phyloP scores from a whole-genome alignment of 37 sponge, comb jelly and placozoan species.

The Oscarella lobularis region DNA sequence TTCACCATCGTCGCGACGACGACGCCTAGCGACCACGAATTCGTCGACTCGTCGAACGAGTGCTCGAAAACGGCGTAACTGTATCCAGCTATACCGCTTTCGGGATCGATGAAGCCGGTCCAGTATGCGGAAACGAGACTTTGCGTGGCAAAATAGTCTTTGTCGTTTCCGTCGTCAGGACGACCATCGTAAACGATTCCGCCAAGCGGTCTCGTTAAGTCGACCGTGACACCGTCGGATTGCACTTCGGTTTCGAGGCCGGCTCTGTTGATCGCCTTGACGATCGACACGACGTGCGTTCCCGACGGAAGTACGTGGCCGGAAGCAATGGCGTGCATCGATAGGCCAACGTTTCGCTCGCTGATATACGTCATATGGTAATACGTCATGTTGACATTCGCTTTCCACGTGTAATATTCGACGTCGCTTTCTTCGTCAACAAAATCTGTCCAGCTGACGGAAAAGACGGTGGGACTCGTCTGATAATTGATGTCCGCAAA shows the following conservation, averaged over 20 bases:
- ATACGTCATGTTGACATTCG: neutral
- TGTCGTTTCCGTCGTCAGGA: neutral
- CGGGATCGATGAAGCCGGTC: neutral
- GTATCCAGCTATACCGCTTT: neutral
- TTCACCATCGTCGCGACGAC: neutral
- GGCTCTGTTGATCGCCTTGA: neutral
- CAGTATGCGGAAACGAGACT: neutral
- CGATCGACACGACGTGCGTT: neutral
- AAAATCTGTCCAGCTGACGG: neutral
- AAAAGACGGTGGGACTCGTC: neutral
- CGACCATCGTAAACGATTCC: neutral
- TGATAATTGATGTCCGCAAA: conserved; percentile 5
- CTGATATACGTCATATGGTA: neutral
- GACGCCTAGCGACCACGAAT: neutral
- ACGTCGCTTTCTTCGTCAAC: neutral
- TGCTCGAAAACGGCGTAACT: neutral
- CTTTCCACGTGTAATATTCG: neutral
- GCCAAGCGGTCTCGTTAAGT: neutral
- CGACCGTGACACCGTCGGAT: neutral
- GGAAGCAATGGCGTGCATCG: neutral
- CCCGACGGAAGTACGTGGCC: neutral
- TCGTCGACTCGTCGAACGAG: neutral
- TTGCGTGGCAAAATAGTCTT: neutral
- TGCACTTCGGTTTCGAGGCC: neutral
- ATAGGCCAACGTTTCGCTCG: neutral